Base-by-base conservation (phyloP, 1,140 invertebrate genomes). In the Mizuhopecten yessoensis region DNA sequence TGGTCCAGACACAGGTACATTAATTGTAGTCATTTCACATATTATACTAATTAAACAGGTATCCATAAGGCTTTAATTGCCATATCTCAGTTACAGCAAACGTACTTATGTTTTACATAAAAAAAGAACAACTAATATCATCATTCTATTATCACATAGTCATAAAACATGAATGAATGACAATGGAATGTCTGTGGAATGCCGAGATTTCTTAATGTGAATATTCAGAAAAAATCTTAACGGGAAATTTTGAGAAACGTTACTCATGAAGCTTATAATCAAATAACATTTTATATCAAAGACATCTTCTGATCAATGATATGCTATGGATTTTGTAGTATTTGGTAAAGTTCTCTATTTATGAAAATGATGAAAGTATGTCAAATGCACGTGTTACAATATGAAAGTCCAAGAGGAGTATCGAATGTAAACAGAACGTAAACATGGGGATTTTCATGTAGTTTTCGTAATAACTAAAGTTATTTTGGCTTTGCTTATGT, bases 341-440 rank as follows among this genome's bases (percentile, higher is more conserved):
- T 75, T 75, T 1, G 7, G 57, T 29, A 9, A 75, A n/a, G 5
- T 29, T 75, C 57, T 75, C 57, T 75, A 75, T 75, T 29, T 29
- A 75, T 75, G 57, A 75, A 75, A 29, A 75, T 75, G 57, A 75
- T n/a, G 57, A 75, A 75, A 75, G 57, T 23, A 75, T 75, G 57
- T 75, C 57, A 75, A 75, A 75, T 29, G 57, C 57, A 75, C 57
- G 57, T 75, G 57, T n/a, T 75, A 75, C 57, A 75, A 75, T 75
- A 75, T 75, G 57, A 75, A 75, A 75, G 57, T 75, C n/a, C 57
- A 29, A 75, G 57, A 75, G 57, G 57, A 75, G 57, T 75, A 75
- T 75, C 57, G 57, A 75, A 75, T 75, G 57, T 75, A 75, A 75
- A 75, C 57, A 75, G 57, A 75, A 75, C 57, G 57, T 75, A 75